A percentile compares a stretch with the other conserved stretches of the same genome.
These are phyloP conservation scores for Nyctereutes procyonoides DNA, from an alignment of 2,113 vertebrate genomes.

Conservation along the genomic window DNA sequence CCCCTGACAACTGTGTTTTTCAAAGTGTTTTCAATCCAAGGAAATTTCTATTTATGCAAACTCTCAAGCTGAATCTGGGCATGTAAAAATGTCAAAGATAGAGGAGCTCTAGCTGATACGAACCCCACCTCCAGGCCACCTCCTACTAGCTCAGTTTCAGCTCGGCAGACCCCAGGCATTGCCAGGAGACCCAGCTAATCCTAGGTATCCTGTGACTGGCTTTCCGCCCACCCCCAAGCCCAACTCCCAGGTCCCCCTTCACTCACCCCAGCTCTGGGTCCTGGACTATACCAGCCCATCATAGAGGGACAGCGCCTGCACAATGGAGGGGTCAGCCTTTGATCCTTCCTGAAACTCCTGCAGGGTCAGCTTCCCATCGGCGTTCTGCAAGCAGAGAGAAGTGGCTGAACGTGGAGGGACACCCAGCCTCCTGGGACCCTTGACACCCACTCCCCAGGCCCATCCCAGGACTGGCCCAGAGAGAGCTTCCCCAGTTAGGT, in stretches of 20 bases:
- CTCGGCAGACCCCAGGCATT: background rate
- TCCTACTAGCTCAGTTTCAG: background rate
- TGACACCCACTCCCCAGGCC: background rate
- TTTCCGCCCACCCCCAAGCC: fast-evolving
- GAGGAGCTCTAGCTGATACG: background rate
- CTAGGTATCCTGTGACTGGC: fast-evolving
- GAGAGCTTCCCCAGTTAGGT: background rate
- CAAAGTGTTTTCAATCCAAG: background rate
- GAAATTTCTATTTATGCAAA: background rate
- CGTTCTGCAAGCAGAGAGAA: constrained; percentile 89
- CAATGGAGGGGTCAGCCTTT: constrained; percentile 98
- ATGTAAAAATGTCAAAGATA: background rate
- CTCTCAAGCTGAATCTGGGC: background rate
- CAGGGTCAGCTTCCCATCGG: constrained; percentile 96
- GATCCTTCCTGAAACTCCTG: constrained; percentile 99
- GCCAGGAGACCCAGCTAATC: background rate
- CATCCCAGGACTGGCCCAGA: background rate
- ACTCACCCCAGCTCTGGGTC: constrained; percentile 88
- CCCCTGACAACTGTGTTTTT: background rate
- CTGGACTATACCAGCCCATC: constrained; percentile 96
- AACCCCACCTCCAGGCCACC: background rate
- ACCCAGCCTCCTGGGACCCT: background rate
- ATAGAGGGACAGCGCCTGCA: constrained; percentile 98
- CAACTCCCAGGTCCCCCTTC: background rate
- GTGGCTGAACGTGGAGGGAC: fast-evolving